Evolutionary conservation across 2,888 invertebrate genomes (phyloP).

Genomic region (Harmothoe impar): DNA sequence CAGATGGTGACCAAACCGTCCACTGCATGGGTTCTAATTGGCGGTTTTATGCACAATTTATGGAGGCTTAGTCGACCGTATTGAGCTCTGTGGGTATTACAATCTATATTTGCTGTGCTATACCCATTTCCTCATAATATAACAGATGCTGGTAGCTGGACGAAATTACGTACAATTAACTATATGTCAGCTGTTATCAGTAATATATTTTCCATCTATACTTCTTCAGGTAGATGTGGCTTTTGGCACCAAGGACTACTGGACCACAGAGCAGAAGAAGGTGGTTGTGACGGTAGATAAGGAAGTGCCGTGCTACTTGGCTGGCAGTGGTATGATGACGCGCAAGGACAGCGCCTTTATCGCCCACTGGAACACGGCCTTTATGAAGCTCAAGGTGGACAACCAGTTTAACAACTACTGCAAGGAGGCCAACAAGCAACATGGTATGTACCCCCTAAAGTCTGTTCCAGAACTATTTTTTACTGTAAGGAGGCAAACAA

Average conservation of each 20-base stretch:
- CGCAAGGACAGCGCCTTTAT: neutral
- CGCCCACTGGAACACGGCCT: neutral
- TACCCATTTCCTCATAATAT: no score
- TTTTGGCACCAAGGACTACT: neutral
- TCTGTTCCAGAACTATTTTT: no score
- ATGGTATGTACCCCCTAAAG: neutral
- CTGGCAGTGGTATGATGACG: neutral
- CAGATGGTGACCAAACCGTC: no score
- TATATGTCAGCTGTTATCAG: no score
- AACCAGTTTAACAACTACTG: slow-evolving; percentile 12
- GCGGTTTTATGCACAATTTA: no score
- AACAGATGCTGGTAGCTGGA: no score
- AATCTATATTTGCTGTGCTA: no score
- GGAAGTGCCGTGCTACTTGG: neutral
- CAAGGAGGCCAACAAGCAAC: neutral
- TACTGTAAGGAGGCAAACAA: neutral
- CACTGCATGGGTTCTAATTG: no score
- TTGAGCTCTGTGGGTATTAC: no score
- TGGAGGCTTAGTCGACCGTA: no score
- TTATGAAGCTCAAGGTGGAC: neutral
- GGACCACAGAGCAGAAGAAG: neutral
- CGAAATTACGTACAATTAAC: no score
- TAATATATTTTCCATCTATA: no score
- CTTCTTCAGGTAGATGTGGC: slow-evolving; percentile 1
- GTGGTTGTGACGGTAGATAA: neutral